A percentile compares a stretch with the other conserved stretches of the same genome.
Evolutionary conservation across 2,888 invertebrate species (phyloP).

Genomic region (Lasioglossum malachurum): DNA sequence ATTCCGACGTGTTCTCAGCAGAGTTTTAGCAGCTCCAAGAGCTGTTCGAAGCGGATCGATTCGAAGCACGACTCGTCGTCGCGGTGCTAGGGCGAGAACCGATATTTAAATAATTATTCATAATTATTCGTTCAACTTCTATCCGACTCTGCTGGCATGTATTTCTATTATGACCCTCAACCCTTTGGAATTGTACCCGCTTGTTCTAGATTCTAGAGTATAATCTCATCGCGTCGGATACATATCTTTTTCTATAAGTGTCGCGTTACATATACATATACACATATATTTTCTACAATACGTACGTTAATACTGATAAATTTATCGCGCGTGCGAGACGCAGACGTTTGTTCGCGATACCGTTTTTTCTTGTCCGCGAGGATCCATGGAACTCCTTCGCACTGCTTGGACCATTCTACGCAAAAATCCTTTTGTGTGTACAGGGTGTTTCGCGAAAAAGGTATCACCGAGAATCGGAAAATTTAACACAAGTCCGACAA

Average conservation of each 20-base stretch:
- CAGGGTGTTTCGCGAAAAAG: neutral
- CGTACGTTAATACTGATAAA: conserved; percentile 53
- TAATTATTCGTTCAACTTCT: conserved; percentile 22
- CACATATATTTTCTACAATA: conserved; percentile 58
- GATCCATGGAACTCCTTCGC: conserved; percentile 32
- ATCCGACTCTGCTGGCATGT: conserved; percentile 45
- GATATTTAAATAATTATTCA: neutral
- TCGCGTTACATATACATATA: conserved; percentile 46
- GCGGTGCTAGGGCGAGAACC: neutral
- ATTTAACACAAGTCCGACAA: neutral
- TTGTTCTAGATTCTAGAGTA: conserved; percentile 46
- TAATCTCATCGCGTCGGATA: conserved; percentile 44
- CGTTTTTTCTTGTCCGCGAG: conserved; percentile 40
- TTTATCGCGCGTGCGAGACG: conserved; percentile 38
- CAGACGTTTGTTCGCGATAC: conserved; percentile 51
- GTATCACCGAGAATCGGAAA: neutral
- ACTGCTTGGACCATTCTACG: conserved; percentile 28
- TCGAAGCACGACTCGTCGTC: neutral
- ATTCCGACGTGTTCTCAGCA: neutral
- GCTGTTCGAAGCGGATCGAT: neutral
- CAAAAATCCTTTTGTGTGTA: neutral
- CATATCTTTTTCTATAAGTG: conserved; percentile 62
- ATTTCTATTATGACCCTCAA: conserved; percentile 5
- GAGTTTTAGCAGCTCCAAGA: conserved; percentile 8
- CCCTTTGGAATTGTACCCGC: conserved; percentile 38